phyloP scores from a whole-genome alignment of 2,888 invertebrate genomes.

The Barypeithes pellucidus region DNA sequence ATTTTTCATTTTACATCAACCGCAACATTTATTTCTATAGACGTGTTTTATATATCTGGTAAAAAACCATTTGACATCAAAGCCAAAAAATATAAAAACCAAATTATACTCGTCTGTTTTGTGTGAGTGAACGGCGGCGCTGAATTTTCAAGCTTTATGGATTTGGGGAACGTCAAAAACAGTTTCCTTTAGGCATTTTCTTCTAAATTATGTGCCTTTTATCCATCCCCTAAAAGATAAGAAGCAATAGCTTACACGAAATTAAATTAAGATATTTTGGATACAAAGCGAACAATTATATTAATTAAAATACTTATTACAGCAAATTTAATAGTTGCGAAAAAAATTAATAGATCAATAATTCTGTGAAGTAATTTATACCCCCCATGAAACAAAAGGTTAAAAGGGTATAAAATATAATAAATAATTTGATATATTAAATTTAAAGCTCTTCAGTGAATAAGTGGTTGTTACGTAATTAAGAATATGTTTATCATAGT shows the following conservation, averaged over 20 bases:
- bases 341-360: too few species aligned
- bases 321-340: too few species aligned
- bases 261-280: conserved; percentile 26
- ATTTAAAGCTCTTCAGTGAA: too few species aligned
- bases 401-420: too few species aligned
- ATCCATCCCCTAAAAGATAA: conserved; percentile 20
- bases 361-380: too few species aligned
- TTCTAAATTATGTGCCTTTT: conserved; percentile 35
- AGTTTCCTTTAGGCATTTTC: conserved; percentile 31
- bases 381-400: too few species aligned
- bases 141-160: conserved; percentile 23
- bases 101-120: conserved; percentile 20
- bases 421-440: too few species aligned
- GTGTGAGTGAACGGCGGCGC: conserved; percentile 16
- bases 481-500: too few species aligned
- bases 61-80: conserved; percentile 8
- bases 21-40: neutral
- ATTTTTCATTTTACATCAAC: neutral
- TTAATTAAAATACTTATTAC: too few species aligned
- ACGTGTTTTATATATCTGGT: neutral
- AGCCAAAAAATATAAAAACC: conserved; percentile 24
- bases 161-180: conserved; percentile 34
- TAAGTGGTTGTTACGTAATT: too few species aligned
- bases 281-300: neutral
- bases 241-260: neutral